These are phyloP conservation scores for Palythoa caribaeorum DNA, from an alignment of 92 coral and sea anemone genomes.

Conservation along the genomic window DNA sequence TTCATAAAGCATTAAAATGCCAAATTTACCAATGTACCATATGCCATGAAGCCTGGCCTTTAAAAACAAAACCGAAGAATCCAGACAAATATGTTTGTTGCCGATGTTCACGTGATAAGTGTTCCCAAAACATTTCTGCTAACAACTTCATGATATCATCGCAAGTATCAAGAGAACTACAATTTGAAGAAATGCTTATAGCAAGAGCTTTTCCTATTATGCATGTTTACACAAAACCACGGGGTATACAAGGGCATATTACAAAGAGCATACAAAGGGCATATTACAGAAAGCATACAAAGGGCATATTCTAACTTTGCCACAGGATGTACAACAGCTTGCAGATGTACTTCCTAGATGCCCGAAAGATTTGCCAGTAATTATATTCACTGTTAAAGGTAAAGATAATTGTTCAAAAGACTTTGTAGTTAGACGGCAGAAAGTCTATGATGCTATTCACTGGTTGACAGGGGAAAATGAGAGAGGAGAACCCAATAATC, in stretches of 20 bases:
- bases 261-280: constrained; percentile 77
- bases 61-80: constrained; percentile 59
- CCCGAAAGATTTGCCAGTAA: constrained; percentile 61
- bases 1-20: constrained; percentile 41
- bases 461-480: constrained; percentile 61
- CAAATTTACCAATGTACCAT: constrained; percentile 31
- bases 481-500: constrained; percentile 62
- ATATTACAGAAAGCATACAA: constrained; percentile 70
- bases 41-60: constrained; percentile 27
- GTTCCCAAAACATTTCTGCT: constrained; percentile 60
- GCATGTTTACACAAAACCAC: constrained; percentile 69
- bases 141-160: constrained; percentile 70
- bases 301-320: constrained; percentile 67
- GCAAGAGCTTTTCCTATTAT: constrained; percentile 75
- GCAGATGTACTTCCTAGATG: constrained; percentile 65
- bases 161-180: constrained; percentile 64
- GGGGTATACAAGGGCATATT: too few relatives aligned
- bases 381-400: constrained; percentile 54
- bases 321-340: constrained; percentile 70
- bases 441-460: constrained; percentile 48
- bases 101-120: constrained; percentile 57
- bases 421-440: constrained; percentile 63
- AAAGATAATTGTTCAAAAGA: constrained; percentile 60
- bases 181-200: constrained; percentile 70
- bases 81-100: constrained; percentile 56